Percentiles rank a stretch among this genome's conserved stretches.
phyloP scores from a whole-genome alignment of 2,888 invertebrate species.

The Troilus luridus region DNA sequence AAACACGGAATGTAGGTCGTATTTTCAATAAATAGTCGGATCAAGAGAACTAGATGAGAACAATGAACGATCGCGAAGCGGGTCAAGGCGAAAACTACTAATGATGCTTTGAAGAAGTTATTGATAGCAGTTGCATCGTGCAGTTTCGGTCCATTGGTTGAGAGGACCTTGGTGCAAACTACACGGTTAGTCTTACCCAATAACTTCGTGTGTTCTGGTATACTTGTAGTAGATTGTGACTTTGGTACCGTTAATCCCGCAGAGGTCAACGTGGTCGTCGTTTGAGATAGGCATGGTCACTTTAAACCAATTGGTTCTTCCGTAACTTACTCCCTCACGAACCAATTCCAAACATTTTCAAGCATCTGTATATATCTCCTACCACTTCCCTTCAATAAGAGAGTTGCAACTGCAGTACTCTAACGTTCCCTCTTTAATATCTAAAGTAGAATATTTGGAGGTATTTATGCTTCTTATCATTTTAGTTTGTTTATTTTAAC shows the following conservation, averaged over 20 bases:
- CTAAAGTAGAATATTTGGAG: too few relatives aligned
- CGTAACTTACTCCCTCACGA: neutral
- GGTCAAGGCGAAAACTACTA: neutral
- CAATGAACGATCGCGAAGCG: neutral
- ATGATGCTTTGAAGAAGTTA: constrained; percentile 14
- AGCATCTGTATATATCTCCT: too few relatives aligned
- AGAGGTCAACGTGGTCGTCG: neutral
- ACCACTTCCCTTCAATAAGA: too few relatives aligned
- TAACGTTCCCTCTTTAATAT: too few relatives aligned
- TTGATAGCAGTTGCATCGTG: constrained; percentile 26
- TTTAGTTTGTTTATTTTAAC: too few relatives aligned
- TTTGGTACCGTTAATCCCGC: neutral
- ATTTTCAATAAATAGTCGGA: constrained; percentile 23
- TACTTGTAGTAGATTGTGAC: neutral
- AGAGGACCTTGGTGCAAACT: neutral
- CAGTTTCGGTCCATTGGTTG: constrained; percentile 1
- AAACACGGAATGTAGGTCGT: constrained; percentile 27
- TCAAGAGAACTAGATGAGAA: neutral
- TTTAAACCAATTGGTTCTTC: neutral
- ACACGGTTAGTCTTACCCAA: neutral
- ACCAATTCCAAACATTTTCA: too few relatives aligned
- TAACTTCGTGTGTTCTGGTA: neutral
- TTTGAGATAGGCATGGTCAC: neutral
- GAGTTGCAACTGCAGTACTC: too few relatives aligned
- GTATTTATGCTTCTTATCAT: too few relatives aligned